Evolutionary conservation across 2,888 invertebrate genomes (phyloP).

Genomic region (Meandrusa payeni): DNA sequence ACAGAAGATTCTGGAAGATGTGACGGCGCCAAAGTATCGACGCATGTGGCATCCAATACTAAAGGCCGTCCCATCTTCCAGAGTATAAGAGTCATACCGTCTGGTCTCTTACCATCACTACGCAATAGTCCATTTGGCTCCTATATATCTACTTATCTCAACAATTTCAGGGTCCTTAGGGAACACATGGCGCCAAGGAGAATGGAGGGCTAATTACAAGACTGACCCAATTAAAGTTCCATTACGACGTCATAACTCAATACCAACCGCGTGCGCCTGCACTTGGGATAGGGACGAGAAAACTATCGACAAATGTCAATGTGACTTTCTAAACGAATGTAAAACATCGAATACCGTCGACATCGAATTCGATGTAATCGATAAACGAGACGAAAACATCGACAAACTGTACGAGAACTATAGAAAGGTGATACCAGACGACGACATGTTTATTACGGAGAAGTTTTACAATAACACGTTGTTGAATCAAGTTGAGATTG

Average conservation of each 20-base stretch:
- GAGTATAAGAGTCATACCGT: too few species aligned
- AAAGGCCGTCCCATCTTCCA: too few species aligned
- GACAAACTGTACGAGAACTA: conserved; percentile 38
- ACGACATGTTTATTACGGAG: conserved; percentile 57
- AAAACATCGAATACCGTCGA: conserved; percentile 23
- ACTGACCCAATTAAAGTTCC: conserved; percentile 51
- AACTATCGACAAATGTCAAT: conserved; percentile 10
- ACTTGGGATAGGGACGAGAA: conserved; percentile 27
- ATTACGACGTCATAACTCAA: conserved; percentile 43
- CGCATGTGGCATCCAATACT: too few species aligned
- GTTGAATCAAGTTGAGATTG: conserved; percentile 43
- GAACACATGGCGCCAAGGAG: conserved; percentile 91
- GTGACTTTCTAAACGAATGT: conserved; percentile 12
- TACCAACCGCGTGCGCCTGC: conserved; percentile 42
- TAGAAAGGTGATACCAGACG: conserved; percentile 48
- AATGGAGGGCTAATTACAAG: conserved; percentile 78
- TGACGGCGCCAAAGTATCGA: too few species aligned
- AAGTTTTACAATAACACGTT: conserved; percentile 61
- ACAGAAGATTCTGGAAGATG: too few species aligned
- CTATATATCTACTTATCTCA: too few species aligned
- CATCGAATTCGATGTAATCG: conserved; percentile 2
- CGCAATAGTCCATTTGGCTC: too few species aligned
- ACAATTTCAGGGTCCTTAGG: conserved; percentile 82
- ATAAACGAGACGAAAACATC: conserved; percentile 18
- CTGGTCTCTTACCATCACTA: too few species aligned